Evolutionary conservation across 2,113 vertebrate genomes (phyloP).

Genomic region (Megaceryle maxima): DNA sequence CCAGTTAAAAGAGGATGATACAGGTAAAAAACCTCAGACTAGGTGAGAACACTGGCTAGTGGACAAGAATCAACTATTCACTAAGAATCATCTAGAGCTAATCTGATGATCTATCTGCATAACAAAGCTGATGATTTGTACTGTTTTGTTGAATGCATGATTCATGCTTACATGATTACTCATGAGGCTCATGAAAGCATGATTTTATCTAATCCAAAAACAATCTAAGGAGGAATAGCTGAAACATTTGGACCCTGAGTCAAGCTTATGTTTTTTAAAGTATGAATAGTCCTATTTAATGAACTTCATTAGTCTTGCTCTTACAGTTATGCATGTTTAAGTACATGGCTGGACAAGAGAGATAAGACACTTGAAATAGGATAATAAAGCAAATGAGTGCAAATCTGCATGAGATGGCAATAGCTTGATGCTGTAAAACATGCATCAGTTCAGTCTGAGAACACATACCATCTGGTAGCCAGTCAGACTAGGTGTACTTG

Average conservation of each 20-base stretch:
- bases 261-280: background rate
- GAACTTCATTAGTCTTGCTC: background rate
- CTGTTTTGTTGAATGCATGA: conserved; percentile 43
- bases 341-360: background rate
- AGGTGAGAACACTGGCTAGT: background rate
- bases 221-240: background rate
- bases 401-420: background rate
- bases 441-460: background rate
- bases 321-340: background rate
- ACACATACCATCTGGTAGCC: background rate
- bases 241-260: background rate
- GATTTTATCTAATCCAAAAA: conserved; percentile 18
- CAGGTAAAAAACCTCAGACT: background rate
- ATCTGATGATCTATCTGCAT: conserved; percentile 45
- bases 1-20: background rate
- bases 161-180: conserved; percentile 48
- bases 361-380: background rate
- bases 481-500: background rate
- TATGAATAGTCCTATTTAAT: background rate
- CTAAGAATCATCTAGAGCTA: conserved; percentile 42
- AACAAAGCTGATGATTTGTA: conserved; percentile 42
- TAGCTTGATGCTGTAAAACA: background rate
- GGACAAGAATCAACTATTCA: conserved; percentile 40
- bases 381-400: background rate
- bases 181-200: conserved; percentile 39